These are phyloP conservation scores for Dromius quadrimaculatus DNA, from an alignment of 2,888 invertebrate species.

Conservation along the genomic window DNA sequence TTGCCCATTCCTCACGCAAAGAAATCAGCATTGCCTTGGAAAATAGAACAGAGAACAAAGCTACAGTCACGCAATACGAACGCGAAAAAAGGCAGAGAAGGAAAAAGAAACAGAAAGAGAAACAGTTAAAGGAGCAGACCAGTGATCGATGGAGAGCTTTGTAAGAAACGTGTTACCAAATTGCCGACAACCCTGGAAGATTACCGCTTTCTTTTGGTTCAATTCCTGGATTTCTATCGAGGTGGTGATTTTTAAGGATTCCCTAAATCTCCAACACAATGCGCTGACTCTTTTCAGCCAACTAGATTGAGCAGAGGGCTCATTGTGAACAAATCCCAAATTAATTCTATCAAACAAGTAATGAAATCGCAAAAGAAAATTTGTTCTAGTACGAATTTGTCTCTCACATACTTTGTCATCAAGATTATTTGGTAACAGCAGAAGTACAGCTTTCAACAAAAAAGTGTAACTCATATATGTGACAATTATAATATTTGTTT, in stretches of 20 bases:
- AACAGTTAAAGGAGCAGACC: slow-evolving; percentile 51
- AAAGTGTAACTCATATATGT: too few relatives aligned
- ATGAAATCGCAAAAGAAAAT: too few relatives aligned
- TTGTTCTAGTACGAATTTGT: too few relatives aligned
- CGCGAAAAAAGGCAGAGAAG: slow-evolving; percentile 15
- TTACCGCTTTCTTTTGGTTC: slow-evolving; percentile 57
- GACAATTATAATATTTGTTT: too few relatives aligned
- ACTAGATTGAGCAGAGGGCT: slow-evolving; percentile 23
- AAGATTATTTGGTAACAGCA: too few relatives aligned
- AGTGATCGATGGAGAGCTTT: slow-evolving; percentile 62
- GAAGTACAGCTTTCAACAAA: too few relatives aligned
- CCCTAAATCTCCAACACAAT: slow-evolving; percentile 43
- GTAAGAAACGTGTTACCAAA: slow-evolving; percentile 62
- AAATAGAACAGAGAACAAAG: slow-evolving; percentile 14
- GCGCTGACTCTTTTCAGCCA: slow-evolving; percentile 36
- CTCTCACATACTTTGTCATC: too few relatives aligned
- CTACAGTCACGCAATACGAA: slow-evolving; percentile 17
- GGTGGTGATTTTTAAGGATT: slow-evolving; percentile 50
- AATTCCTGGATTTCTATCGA: slow-evolving; percentile 52
- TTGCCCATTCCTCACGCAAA: slow-evolving; percentile 25
- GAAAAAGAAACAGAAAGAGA: slow-evolving; percentile 20
- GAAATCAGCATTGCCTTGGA: background rate
- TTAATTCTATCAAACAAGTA: background rate
- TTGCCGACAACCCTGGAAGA: slow-evolving; percentile 62
- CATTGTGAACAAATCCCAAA: background rate